Conservation (phyloP, 2,113 vertebrate species). For the Dolichotis patagonum region DNA sequence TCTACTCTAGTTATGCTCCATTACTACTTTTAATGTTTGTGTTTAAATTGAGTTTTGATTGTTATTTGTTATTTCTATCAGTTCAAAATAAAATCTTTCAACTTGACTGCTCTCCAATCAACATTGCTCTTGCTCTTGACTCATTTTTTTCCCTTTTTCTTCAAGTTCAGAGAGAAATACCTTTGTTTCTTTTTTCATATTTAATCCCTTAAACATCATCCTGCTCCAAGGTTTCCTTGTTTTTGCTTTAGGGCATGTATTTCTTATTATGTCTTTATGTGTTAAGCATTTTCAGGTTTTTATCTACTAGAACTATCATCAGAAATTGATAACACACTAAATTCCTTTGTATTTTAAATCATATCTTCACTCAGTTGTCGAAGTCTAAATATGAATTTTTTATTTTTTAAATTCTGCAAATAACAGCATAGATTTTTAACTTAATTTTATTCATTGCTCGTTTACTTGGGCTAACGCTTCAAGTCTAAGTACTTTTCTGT, state of each 20-base stretch:
- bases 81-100: not conserved
- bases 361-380: not conserved
- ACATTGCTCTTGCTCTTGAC: not conserved
- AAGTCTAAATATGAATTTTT: not conserved
- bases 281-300: not conserved
- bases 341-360: not conserved
- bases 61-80: not conserved
- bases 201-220: not conserved
- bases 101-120: not conserved
- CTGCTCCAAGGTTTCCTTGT: not conserved
- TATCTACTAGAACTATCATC: not conserved
- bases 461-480: not conserved
- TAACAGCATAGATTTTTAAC: not conserved
- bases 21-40: not conserved
- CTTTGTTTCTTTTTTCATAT: not conserved
- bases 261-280: not conserved
- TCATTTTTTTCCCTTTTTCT: not conserved
- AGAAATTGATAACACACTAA: not conserved
- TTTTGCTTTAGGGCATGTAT: not conserved
- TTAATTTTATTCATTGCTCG: not conserved
- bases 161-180: not conserved
- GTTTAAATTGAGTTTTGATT: not conserved
- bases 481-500: not conserved
- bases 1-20: not conserved
- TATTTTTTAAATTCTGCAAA: not conserved